Evolutionary conservation across 2,113 vertebrate genomes (phyloP).

Genomic region (Vidua macroura): DNA sequence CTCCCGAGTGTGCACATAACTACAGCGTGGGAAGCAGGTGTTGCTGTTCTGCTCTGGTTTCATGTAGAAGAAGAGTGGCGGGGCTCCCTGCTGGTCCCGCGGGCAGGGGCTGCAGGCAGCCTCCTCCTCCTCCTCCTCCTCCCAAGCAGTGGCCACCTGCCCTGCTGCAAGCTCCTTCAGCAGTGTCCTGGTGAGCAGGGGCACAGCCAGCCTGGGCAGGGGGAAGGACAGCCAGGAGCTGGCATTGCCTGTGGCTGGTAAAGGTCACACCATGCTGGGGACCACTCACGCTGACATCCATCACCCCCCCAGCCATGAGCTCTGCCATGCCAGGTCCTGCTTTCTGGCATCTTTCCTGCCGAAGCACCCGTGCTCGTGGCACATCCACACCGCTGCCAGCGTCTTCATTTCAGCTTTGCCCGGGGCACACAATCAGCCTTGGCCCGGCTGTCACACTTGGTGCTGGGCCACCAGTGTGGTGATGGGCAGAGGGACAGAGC

Average conservation of each 20-base stretch:
- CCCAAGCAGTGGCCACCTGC: neutral
- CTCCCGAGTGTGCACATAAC: neutral
- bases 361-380: neutral
- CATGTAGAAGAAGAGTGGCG: neutral
- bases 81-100: neutral
- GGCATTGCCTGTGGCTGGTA: neutral
- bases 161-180: neutral
- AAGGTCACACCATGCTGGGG: neutral
- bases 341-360: neutral
- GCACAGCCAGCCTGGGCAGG: neutral
- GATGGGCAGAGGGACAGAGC: neutral
- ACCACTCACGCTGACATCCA: fast-evolving
- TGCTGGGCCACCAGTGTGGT: neutral
- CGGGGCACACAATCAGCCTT: neutral
- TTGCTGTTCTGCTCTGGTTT: neutral
- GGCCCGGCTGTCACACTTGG: neutral
- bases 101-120: neutral
- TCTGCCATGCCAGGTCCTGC: neutral
- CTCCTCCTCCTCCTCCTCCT: neutral
- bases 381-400: neutral
- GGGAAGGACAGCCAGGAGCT: neutral
- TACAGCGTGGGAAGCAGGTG: slow-evolving; percentile 36
- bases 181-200: neutral
- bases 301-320: neutral
- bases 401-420: neutral